Base-by-base conservation (phyloP, 2,113 vertebrate genomes). In the Amazona vittata region DNA sequence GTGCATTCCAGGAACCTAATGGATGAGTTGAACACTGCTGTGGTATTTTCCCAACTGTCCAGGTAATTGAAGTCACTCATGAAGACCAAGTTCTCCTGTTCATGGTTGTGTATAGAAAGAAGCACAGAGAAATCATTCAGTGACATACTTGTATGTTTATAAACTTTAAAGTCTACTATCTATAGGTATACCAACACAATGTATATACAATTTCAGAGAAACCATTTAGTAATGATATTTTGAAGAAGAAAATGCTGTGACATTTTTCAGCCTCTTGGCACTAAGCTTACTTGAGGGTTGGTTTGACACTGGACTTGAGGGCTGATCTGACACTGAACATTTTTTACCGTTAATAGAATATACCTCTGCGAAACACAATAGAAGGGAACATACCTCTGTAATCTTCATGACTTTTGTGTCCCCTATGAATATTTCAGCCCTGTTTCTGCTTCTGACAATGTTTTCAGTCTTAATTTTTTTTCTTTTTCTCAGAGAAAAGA, bases 341-440 rank as follows among this genome's bases (percentile, higher is more conserved):
- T 70, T 81, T 93, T 92, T 88, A 12, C 29, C 6, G 28, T 87
- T 74, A 83, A 50, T 50, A 79, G 39, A 75, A 64, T 87, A n/a
- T 74, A 83, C 17, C 15, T 83, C 55, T 29, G n/a, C 12, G 9
- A 94, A 87, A 21, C 57, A 86, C 24, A 88, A 53, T 37, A 78
- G 37, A 63, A 20, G 46, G 53, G 43, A 79, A 84, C 53, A 70
- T 47, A 37, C 41, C 65, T 89, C 24, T 79, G 29, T 94, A 64
- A 86, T 83, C 64, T 92, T 89, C 55, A 25, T 16, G 35, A 43
- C 11, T 43, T 85, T 13, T 83, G 8, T 78, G 33, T 68, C 57
- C 25, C 19, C 59, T 46, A 9, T 60, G 63, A 86, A 65, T 85
- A 83, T 77, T 59, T 96, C 37, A 93, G 59, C 35, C 84, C 46